Conservation (phyloP, 2,113 vertebrate species). For the Gymnarchus niloticus region DNA sequence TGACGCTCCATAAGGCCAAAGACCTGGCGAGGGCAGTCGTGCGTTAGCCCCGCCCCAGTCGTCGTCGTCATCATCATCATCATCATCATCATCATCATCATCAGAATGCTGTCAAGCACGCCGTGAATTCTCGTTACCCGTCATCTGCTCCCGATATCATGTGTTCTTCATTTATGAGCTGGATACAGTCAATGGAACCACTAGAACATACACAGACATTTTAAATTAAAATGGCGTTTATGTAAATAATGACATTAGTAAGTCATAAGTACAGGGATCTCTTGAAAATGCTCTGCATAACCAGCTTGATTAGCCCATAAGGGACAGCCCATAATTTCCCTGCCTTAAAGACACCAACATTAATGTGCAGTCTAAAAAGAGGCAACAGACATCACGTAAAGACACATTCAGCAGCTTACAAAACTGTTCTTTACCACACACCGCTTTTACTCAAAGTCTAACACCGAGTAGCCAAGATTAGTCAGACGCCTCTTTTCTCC, state of each 20-base stretch:
- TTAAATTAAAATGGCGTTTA: not conserved
- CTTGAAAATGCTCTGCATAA: too few species aligned
- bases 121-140: conserved; percentile 63
- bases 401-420: not conserved
- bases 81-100: not conserved
- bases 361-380: not conserved
- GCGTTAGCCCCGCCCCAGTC: not conserved
- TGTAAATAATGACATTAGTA: too few species aligned
- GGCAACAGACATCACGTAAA: not conserved
- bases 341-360: not conserved
- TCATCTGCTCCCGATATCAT: conserved; percentile 90
- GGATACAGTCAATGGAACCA: conserved; percentile 89
- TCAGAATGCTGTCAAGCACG: not conserved
- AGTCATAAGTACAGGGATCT: too few species aligned
- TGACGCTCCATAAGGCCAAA: conserved; percentile 83
- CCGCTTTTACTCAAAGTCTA: not conserved
- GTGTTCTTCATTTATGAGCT: conserved; percentile 93
- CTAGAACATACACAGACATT: conserved; percentile 50
- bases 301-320: too few species aligned
- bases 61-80: not conserved
- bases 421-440: not conserved
- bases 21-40: conserved; percentile 56
- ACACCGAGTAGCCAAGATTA: too few species aligned
- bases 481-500: not conserved
- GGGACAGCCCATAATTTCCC: too few species aligned